A percentile compares a stretch with the other conserved stretches of the same genome.
Evolutionary conservation across 1,140 invertebrate species (phyloP).

Genomic region (Bicyclus anynana): DNA sequence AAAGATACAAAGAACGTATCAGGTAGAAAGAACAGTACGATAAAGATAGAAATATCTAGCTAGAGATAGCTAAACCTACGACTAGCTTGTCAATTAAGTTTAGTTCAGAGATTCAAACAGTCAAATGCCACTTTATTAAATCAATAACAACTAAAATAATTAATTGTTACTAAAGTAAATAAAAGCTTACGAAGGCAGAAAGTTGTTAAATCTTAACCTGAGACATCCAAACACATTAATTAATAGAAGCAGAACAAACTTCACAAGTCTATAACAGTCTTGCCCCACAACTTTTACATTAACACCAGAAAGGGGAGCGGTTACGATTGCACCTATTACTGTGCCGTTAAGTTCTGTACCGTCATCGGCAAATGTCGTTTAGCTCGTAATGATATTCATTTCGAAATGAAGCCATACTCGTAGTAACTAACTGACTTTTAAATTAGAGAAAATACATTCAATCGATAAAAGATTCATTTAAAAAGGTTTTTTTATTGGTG

Average conservation of each 20-base stretch:
- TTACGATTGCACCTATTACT: constrained; percentile 61
- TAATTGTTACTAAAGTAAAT: constrained; percentile 4
- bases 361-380: constrained; percentile 25
- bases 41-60: too few species aligned
- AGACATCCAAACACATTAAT: constrained; percentile 70
- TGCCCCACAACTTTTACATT: constrained; percentile 68
- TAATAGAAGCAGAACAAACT: constrained; percentile 68
- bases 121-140: too few species aligned
- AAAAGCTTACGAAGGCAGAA: constrained; percentile 4
- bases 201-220: constrained; percentile 48
- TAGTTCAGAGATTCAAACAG: too few species aligned
- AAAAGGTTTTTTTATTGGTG: too few species aligned
- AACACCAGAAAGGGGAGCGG: constrained; percentile 51
- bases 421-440: not conserved
- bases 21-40: too few species aligned
- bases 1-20: too few species aligned
- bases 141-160: not conserved
- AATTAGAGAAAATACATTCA: too few species aligned
- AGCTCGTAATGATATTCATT: constrained; percentile 19
- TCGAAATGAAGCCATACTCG: constrained; percentile 22
- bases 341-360: constrained; percentile 23
- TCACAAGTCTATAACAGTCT: constrained; percentile 57
- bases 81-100: too few species aligned
- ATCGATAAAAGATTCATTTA: too few species aligned
- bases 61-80: too few species aligned